A percentile compares a stretch with the other conserved stretches of the same genome.
Conservation (phyloP, 2,888 invertebrate species). For the Acronicta aceris region DNA sequence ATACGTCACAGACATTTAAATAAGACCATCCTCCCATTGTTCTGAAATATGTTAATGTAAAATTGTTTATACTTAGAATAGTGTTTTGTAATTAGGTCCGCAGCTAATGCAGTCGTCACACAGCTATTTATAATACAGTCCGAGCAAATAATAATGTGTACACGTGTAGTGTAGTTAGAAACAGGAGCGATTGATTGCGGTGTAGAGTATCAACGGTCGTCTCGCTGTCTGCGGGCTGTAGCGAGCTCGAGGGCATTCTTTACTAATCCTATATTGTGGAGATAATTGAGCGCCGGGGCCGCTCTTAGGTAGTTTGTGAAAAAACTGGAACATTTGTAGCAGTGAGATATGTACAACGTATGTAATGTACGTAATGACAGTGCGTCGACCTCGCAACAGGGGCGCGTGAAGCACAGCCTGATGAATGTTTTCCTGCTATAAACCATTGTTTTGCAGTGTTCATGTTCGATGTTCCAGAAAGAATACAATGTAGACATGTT, state of each 20-base stretch:
- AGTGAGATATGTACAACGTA: slow-evolving; percentile 56
- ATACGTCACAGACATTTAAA: slow-evolving; percentile 11
- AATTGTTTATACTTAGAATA: slow-evolving; percentile 34
- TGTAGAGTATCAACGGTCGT: slow-evolving; percentile 62
- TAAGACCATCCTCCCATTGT: slow-evolving; percentile 24
- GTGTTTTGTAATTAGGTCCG: slow-evolving; percentile 35
- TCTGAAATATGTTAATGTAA: slow-evolving; percentile 27
- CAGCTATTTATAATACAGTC: slow-evolving; percentile 46
- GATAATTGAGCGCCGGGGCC: slow-evolving; percentile 38
- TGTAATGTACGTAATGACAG: slow-evolving; percentile 53
- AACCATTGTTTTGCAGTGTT: slow-evolving; percentile 67
- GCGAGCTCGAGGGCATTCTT: slow-evolving; percentile 55
- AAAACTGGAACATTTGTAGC: slow-evolving; percentile 66
- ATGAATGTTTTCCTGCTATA: slow-evolving; percentile 69
- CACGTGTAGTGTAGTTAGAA: slow-evolving; percentile 59
- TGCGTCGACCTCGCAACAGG: slow-evolving; percentile 59
- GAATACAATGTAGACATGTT: slow-evolving; percentile 65
- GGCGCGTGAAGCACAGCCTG: slow-evolving; percentile 58
- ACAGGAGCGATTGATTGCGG: slow-evolving; percentile 63
- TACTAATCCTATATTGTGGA: slow-evolving; percentile 58
- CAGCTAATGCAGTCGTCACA: slow-evolving; percentile 41
- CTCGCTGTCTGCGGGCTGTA: slow-evolving; percentile 66
- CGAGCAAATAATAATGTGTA: slow-evolving; percentile 43
- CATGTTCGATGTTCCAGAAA: slow-evolving; percentile 69
- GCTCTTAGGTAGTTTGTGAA: slow-evolving; percentile 46